Evolutionary conservation across 2,888 invertebrate species (phyloP), one percentile per base, ranked within the genome.

Genomic region (Helicoverpa assulta): DNA sequence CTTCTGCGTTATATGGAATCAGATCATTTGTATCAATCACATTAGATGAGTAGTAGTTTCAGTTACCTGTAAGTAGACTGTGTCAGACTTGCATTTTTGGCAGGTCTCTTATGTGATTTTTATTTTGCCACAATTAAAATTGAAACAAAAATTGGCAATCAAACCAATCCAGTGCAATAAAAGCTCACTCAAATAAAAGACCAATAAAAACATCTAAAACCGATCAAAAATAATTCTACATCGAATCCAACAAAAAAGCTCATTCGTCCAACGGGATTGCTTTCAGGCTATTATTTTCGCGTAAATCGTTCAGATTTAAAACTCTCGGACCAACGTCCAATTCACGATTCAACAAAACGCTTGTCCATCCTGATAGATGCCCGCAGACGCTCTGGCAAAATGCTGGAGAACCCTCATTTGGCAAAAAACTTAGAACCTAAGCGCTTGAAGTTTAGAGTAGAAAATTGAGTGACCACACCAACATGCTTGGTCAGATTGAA

Each of bases 291-390:
- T 94, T 92, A 94, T 92, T 93, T 91, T 88, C 90, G 83, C 92
- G 92, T 94, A 94, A 94, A 95, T 93, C 92, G 90, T 88, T 87
- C 86, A 89, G 89, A 92, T 93, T 93, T 93, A 93, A 94, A 95
- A 92, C 91, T 89, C 85, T 90, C 87, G 86, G 86, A 88, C 91
- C 88, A 89, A 86, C 86, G 91, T 92, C 93, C 94, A 91, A 93
- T 92, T 93, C 87, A 89, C 91, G 89, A 92, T 94, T 92, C 93
- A 90, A 93, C 93, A 94, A 93, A 94, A 95, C 85, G 94, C 90
- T 94, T 91, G 95, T 94, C 95, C 94, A 89, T 91, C 88, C 92
- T 93, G 94, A 95, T 94, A 91, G 92, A 95, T 95, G 91, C 79
- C 90, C 89, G 86, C 86, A 88, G 88, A 88, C 83, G 82, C 69